Base-by-base conservation (phyloP, 2,888 invertebrate species). In the Bruchidius siliquastri region DNA sequence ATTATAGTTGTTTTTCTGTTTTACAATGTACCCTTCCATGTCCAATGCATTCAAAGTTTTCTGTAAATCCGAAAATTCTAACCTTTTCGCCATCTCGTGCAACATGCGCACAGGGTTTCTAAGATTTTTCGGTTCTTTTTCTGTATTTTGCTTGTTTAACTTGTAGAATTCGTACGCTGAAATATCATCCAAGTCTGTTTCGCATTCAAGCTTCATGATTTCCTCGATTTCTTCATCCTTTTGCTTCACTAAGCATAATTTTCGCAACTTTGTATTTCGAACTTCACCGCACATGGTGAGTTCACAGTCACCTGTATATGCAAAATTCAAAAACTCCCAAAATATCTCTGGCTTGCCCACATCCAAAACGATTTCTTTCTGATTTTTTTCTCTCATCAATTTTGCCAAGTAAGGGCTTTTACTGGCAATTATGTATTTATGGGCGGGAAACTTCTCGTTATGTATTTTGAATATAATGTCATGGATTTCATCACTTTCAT, bases 391-490 rank as follows among this genome's bases (percentile, higher is more conserved):
- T 74, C 84, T 82, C 75, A 92, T 88, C 0, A 91, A 79, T 74
- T 90, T 89, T 78, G 89, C 88, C 8, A 95, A 88, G 21, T 89
- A 89, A 8, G 91, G 89, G 75, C 92, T 92, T 77, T 90, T 88
- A 0, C 89, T 89, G 0, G 91, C 90, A 0, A 96, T 84, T 72
- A 96, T 90, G 84, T 90, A 94, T 78, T 90, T 90, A 85, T 96
- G 96, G 0, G 92, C 93, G 0, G 92, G 90, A 86, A 91, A 94
- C 1, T 84, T 84, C 78, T 89, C 88, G 72, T 88, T 84, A 30
- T 90, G 91, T 71, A 91, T 91, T 88, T 91, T 89, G 80, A 95
- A 91, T 10, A 92, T 85, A 0, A 94, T 88, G 84, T 96, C 95
- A 82, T 94, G 93, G 20, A 95, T 87, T 13, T 88, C 84, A 84